phyloP scores from a whole-genome alignment of 2,797 vertebrate species.

The Hyperoplus immaculatus region DNA sequence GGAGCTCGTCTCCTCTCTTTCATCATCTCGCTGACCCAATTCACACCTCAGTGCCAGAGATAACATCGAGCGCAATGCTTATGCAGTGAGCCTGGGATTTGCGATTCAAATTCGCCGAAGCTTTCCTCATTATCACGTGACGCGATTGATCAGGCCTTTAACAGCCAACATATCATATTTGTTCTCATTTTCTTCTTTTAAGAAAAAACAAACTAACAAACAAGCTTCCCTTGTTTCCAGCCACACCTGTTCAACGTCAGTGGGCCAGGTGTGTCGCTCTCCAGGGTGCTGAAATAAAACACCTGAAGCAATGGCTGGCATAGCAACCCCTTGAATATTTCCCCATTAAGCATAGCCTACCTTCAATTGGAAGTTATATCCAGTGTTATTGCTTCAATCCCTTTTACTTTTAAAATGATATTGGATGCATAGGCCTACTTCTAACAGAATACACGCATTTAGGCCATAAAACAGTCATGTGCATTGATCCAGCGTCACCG shows the following conservation, averaged over 20 bases:
- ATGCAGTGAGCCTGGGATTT: slow-evolving; percentile 20
- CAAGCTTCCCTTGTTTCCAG: not conserved
- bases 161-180: not conserved
- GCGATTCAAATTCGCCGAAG: slow-evolving; percentile 26
- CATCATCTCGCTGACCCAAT: slow-evolving; percentile 39
- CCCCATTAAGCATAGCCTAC: not conserved
- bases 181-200: not conserved
- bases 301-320: slow-evolving; percentile 34
- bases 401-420: not conserved
- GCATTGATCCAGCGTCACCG: not conserved
- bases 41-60: slow-evolving; percentile 67
- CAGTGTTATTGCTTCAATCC: not conserved
- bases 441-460: not conserved
- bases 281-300: slow-evolving; percentile 81
- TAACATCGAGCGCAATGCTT: slow-evolving; percentile 23
- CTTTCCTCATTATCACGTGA: slow-evolving; percentile 27
- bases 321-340: not conserved
- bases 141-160: not conserved
- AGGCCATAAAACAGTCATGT: not conserved
- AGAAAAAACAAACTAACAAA: not conserved
- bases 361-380: not conserved
- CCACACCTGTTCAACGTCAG: slow-evolving; percentile 32
- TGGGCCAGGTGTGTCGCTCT: slow-evolving; percentile 70
- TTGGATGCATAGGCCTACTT: not conserved
- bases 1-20: not conserved